Base-by-base conservation (phyloP, 2,888 invertebrate species). In the Shargacucullia verbasci region DNA sequence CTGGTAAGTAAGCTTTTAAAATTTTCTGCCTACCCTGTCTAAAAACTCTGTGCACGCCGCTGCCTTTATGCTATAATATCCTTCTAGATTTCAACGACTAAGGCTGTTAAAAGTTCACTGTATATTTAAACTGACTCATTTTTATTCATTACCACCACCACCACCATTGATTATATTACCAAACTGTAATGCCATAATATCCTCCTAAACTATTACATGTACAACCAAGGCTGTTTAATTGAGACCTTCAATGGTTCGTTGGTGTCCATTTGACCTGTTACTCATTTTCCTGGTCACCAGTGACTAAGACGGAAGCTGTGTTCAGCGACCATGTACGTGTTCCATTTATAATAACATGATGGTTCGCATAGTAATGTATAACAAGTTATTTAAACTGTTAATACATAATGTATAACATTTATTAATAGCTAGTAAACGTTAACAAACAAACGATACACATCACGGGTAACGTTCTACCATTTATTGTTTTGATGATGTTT, bases 161-260 rank as follows among this genome's bases (percentile, higher is more conserved):
- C n/a, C n/a, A n/a, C n/a, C n/a, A n/a, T n/a, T n/a, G n/a, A n/a
- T n/a, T n/a, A n/a, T n/a, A n/a, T n/a, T 20, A 20, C 20, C 20
- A 20, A 20, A 20, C 20, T 20, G 20, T 4, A 2, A 20, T 20
- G 20, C 20, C 4, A 20, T 20, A 20, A 20, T 20, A 20, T 20
- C 20, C 29, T 29, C 7, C 29, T 29, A 20, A n/a, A 8, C 15
- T 7, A 27, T 14, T 44, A 27, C 9, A 34, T 43, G 14, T 14
- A 34, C 10, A 0, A 34, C 13, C 39, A 40, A 47, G 46, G 56
- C 35, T 20, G 8, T 35, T 14, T 0, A 20, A 35, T 8, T 15
- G n/a, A 11, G 31, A 40, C 65, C 65, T 65, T 66, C 34, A 38
- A 38, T 2, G 11, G 45, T 59, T 65, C 59, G 45, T 14, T 27